Percentiles rank a stretch among this genome's conserved stretches.
These are phyloP conservation scores for Rhingia rostrata DNA, from an alignment of 2,888 invertebrate genomes.

Conservation along the genomic window DNA sequence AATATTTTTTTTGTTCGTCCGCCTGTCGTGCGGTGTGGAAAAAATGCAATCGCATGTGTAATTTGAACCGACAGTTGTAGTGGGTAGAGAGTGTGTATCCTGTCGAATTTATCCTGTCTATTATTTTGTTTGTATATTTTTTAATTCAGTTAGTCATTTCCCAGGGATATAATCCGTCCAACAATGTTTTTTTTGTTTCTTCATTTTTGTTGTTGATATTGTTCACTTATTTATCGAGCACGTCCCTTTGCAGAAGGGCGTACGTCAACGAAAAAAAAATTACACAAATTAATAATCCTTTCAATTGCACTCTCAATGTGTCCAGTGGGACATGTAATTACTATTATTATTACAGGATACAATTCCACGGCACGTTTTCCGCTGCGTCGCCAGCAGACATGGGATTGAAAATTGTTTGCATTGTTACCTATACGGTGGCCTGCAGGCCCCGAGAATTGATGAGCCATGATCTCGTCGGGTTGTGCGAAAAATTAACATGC, in stretches of 20 bases:
- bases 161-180: conserved; percentile 28
- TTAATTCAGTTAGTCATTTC: conserved; percentile 46
- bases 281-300: conserved; percentile 67
- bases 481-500: conserved; percentile 38
- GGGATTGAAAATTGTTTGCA: conserved; percentile 57
- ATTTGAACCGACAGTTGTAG: conserved; percentile 51
- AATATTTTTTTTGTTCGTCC: too few species aligned
- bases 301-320: conserved; percentile 66
- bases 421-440: conserved; percentile 18
- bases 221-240: conserved; percentile 36
- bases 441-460: conserved; percentile 5
- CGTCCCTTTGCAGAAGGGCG: neutral
- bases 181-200: too few species aligned
- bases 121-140: conserved; percentile 5
- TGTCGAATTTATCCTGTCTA: conserved; percentile 26
- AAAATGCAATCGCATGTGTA: conserved; percentile 60
- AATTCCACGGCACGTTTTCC: conserved; percentile 56
- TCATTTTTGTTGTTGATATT: conserved; percentile 23
- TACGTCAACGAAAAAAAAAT: neutral
- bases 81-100: conserved; percentile 6
- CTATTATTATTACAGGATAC: conserved; percentile 72
- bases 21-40: conserved; percentile 7
- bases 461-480: conserved; percentile 17
- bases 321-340: conserved; percentile 71
- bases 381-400: neutral